phyloP scores from a whole-genome alignment of 2,888 invertebrate genomes.

The Neoitamus cyanurus region DNA sequence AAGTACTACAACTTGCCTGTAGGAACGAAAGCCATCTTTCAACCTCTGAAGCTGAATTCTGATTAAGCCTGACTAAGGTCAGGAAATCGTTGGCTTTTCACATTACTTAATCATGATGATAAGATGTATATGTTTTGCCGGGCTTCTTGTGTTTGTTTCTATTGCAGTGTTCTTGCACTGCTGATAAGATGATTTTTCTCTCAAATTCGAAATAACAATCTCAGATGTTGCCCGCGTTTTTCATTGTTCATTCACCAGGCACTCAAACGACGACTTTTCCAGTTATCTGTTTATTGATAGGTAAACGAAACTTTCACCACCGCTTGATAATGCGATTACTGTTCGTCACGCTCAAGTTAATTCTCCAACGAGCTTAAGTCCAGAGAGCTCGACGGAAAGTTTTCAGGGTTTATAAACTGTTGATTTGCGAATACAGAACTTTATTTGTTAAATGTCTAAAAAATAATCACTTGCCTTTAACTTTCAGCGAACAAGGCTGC shows the following conservation, averaged over 20 bases:
- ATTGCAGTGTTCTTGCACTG: not conserved
- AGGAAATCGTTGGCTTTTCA: not conserved
- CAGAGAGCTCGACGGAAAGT: not conserved
- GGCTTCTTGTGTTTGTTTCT: constrained; percentile 8
- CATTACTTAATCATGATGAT: constrained; percentile 39
- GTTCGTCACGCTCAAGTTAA: not conserved
- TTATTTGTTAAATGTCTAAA: too few relatives aligned
- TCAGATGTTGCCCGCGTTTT: not conserved
- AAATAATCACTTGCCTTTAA: too few relatives aligned
- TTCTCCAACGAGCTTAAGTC: not conserved
- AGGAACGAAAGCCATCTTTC: constrained; percentile 37
- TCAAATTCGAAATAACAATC: not conserved
- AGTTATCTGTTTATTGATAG: not conserved
- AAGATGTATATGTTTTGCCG: constrained; percentile 1
- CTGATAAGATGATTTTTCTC: constrained; percentile 10
- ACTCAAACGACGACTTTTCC: not conserved
- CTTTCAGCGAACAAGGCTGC: too few relatives aligned
- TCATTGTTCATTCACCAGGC: not conserved
- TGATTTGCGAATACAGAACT: not conserved
- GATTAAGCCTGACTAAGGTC: constrained; percentile 39
- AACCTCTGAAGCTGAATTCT: not conserved
- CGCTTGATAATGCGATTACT: not conserved
- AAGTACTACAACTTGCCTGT: constrained; percentile 13
- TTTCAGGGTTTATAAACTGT: not conserved
- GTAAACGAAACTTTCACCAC: not conserved